phyloP scores from a whole-genome alignment of 2,113 vertebrate genomes.

The Eudyptes chrysolophus region DNA sequence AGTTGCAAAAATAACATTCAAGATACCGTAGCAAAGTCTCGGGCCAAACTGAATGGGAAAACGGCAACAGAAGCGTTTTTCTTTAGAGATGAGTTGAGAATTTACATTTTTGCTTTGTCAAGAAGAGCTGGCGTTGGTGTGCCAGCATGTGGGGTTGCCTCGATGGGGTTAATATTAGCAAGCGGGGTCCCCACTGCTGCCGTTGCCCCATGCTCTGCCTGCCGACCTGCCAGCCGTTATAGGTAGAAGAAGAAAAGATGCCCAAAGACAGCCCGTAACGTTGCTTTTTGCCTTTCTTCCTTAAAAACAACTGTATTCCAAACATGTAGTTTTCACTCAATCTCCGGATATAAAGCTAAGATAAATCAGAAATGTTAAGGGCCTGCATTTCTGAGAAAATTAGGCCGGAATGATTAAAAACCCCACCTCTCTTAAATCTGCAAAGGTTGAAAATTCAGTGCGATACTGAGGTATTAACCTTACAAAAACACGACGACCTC shows the following conservation, averaged over 20 bases:
- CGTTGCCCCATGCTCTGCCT: not conserved
- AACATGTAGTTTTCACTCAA: not conserved
- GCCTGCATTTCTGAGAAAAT: slow-evolving; percentile 1
- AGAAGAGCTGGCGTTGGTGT: not conserved
- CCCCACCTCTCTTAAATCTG: not conserved
- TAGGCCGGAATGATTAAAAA: not conserved
- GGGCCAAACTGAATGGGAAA: not conserved
- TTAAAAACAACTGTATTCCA: not conserved
- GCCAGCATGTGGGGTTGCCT: not conserved
- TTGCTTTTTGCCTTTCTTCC: not conserved
- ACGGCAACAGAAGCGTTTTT: not conserved
- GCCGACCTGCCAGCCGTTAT: fast-evolving
- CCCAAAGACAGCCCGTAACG: fast-evolving
- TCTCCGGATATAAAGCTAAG: not conserved
- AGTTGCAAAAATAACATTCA: not conserved
- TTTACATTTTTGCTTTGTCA: not conserved
- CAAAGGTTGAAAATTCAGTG: not conserved
- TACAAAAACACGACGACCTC: not conserved
- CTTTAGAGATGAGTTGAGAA: not conserved
- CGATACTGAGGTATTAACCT: not conserved
- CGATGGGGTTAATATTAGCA: not conserved
- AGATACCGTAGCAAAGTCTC: not conserved
- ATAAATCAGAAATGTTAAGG: slow-evolving; percentile 22
- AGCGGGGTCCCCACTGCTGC: not conserved
- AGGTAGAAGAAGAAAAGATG: not conserved